Percentiles rank a stretch among this genome's conserved stretches.
Evolutionary conservation across 2,888 invertebrate species (phyloP).

Genomic region (Flexamia atlantica): DNA sequence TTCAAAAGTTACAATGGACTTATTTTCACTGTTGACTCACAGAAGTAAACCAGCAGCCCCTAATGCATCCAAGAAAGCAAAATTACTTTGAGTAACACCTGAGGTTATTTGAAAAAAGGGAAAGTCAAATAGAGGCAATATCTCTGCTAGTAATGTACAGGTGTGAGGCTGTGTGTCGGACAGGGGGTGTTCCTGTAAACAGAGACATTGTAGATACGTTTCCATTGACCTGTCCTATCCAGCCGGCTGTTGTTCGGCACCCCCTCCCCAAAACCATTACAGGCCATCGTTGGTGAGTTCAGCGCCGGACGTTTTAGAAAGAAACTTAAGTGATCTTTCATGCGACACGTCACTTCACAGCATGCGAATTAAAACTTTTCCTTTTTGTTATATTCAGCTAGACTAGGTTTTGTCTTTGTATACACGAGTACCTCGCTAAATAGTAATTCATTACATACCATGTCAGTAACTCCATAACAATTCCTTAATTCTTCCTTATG

Average conservation of each 20-base stretch:
- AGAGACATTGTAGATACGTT: slow-evolving; percentile 27
- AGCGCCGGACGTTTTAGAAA: slow-evolving; percentile 1
- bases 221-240: slow-evolving; percentile 42
- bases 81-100: no score
- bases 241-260: slow-evolving; percentile 9
- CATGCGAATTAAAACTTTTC: not conserved
- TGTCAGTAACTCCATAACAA: no score
- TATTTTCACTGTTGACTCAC: no score
- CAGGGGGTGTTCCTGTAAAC: slow-evolving; percentile 34
- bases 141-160: not conserved
- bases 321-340: not conserved
- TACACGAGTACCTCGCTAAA: no score
- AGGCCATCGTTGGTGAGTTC: not conserved
- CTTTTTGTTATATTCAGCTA: not conserved
- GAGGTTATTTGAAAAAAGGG: no score
- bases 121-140: not conserved
- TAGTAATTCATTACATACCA: no score
- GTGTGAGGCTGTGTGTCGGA: not conserved
- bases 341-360: not conserved
- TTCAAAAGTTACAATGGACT: no score
- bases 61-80: no score
- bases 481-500: no score
- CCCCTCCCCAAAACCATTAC: not conserved
- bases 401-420: no score
- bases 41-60: no score